These are phyloP conservation scores for Solenopsis invicta DNA, from an alignment of 1,140 invertebrate species.

Conservation along the genomic window DNA sequence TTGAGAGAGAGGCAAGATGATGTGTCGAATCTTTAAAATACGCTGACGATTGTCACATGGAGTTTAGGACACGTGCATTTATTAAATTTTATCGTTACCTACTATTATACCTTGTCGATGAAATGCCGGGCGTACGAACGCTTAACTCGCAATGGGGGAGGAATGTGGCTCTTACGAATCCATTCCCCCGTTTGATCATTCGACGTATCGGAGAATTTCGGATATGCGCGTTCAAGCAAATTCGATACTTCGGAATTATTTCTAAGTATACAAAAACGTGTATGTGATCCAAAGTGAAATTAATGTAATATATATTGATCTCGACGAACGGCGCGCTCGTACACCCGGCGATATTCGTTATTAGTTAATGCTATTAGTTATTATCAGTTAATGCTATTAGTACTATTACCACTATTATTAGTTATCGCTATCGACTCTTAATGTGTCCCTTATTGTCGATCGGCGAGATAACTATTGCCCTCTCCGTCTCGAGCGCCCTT, in stretches of 20 bases:
- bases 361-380: conserved; percentile 82
- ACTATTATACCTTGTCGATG: conserved; percentile 65
- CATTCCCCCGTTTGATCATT: background rate
- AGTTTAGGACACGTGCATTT: conserved; percentile 86
- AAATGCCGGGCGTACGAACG: conserved; percentile 38
- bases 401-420: conserved; percentile 79
- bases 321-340: conserved; percentile 29
- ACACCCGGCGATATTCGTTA: conserved; percentile 64
- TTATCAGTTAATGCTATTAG: conserved; percentile 79
- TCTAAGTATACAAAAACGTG: background rate
- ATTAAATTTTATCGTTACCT: conserved; percentile 82
- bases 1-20: conserved; percentile 31
- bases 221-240: background rate
- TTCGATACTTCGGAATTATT: conserved; percentile 14
- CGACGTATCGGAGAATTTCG: conserved; percentile 19
- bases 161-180: background rate
- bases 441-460: conserved; percentile 73
- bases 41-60: conserved; percentile 85
- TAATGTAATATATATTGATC: conserved; percentile 39
- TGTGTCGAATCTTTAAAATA: conserved; percentile 83
- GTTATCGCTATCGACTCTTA: conserved; percentile 83
- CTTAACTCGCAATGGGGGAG: background rate
- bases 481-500: conserved; percentile 59
- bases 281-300: conserved; percentile 33
- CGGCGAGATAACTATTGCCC: conserved; percentile 76